Evolutionary conservation across 2,888 invertebrate genomes (phyloP).

Genomic region (Drosophila rubida): DNA sequence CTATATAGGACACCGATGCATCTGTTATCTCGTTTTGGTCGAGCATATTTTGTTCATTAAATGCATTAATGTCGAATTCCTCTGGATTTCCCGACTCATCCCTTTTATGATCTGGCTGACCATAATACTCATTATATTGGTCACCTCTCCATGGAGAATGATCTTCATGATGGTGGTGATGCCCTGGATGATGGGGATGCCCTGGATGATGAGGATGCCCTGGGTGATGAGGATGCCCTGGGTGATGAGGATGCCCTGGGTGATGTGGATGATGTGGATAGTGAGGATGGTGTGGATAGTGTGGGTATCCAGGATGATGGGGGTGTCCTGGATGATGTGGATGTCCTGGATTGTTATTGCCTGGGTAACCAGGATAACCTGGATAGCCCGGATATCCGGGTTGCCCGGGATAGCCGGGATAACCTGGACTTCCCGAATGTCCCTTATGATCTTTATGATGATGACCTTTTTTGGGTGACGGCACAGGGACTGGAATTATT

Average conservation of each 20-base stretch:
- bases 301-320: slow-evolving; percentile 2
- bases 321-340: neutral
- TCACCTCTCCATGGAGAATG: neutral
- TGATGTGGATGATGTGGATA: slow-evolving; percentile 27
- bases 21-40: slow-evolving; percentile 25
- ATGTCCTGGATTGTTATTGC: slow-evolving; percentile 5
- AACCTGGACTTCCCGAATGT: slow-evolving; percentile 20
- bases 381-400: slow-evolving; percentile 13
- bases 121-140: slow-evolving; percentile 6
- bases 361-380: slow-evolving; percentile 23
- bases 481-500: slow-evolving; percentile 46
- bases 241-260: slow-evolving; percentile 3
- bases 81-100: slow-evolving; percentile 10
- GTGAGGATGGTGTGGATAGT: slow-evolving; percentile 7
- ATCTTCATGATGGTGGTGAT: neutral
- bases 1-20: neutral
- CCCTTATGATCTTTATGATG: slow-evolving; percentile 32
- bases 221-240: neutral
- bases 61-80: neutral
- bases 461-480: slow-evolving; percentile 27
- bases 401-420: slow-evolving; percentile 18
- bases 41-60: slow-evolving; percentile 18
- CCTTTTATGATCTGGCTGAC: slow-evolving; percentile 5
- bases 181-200: slow-evolving; percentile 3
- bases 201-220: slow-evolving; percentile 2